These are phyloP conservation scores for Oriolus oriolus DNA, from an alignment of 2,113 vertebrate genomes.

Conservation along the genomic window DNA sequence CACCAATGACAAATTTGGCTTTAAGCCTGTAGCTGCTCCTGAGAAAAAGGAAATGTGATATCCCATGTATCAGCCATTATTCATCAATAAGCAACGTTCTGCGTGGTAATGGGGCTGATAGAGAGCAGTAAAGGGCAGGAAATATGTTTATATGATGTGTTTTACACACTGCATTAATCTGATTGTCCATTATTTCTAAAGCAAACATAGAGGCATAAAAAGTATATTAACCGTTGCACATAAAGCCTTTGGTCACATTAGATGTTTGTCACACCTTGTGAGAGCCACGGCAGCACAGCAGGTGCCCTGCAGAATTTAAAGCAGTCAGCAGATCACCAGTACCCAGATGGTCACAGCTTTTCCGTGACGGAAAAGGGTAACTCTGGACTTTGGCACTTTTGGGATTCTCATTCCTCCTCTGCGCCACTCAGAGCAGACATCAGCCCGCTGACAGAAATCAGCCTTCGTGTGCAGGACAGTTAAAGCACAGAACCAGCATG, in stretches of 20 bases:
- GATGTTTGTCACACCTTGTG: conserved; percentile 29
- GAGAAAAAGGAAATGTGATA: not conserved
- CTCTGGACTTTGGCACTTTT: not conserved
- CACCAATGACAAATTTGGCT: not conserved
- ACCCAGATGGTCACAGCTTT: not conserved
- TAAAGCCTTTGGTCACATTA: conserved; percentile 10
- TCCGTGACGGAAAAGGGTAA: fast-evolving
- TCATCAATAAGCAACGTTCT: conserved; percentile 10
- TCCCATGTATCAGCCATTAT: not conserved
- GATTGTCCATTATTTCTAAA: conserved; percentile 41
- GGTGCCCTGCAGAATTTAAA: not conserved
- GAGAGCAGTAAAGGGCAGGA: conserved; percentile 8
- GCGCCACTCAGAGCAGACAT: not conserved
- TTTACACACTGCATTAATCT: conserved; percentile 38
- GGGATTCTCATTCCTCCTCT: not conserved
- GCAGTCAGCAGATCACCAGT: not conserved
- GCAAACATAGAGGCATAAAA: conserved; percentile 23
- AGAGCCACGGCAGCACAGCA: not conserved
- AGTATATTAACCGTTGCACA: conserved; percentile 21
- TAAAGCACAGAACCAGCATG: not conserved
- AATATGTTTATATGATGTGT: conserved; percentile 30
- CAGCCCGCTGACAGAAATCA: not conserved
- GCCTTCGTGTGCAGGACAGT: not conserved
- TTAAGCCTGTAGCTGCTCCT: not conserved
- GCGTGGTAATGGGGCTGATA: not conserved